These are phyloP conservation scores for Riparia riparia DNA, from an alignment of 2,113 vertebrate species.

Conservation along the genomic window DNA sequence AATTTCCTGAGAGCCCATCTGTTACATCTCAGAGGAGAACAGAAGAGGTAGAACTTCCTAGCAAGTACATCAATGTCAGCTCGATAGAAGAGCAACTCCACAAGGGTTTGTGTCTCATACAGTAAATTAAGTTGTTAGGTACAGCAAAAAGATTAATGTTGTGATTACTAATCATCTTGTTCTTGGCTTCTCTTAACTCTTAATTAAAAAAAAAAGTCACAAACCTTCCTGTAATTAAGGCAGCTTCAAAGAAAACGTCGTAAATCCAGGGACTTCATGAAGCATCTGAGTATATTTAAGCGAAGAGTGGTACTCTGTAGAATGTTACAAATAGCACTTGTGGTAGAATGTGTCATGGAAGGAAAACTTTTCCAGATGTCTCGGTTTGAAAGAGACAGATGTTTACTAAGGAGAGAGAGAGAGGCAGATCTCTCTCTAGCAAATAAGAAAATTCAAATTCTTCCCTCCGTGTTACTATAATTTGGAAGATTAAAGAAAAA, in stretches of 20 bases:
- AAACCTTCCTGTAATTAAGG: background rate
- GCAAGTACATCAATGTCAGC: background rate
- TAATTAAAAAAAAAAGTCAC: background rate
- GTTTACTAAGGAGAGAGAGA: too few species aligned
- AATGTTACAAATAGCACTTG: background rate
- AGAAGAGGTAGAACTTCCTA: background rate
- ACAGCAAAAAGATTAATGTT: slow-evolving; percentile 1
- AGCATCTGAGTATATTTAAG: background rate
- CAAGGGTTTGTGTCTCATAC: background rate
- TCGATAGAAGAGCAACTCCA: background rate
- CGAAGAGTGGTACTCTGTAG: background rate
- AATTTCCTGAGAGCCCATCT: slow-evolving; percentile 13
- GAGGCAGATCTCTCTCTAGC: too few species aligned
- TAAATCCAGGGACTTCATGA: background rate
- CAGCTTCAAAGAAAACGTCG: background rate
- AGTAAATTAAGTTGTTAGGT: slow-evolving; percentile 8
- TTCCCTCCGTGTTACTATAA: too few species aligned
- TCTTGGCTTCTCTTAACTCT: slow-evolving; percentile 1
- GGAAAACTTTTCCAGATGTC: background rate
- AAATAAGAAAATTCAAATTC: too few species aligned
- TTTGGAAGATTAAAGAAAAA: too few species aligned
- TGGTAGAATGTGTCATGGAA: background rate
- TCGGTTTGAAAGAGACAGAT: too few species aligned
- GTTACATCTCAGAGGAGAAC: background rate
- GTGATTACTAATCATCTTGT: background rate